Conservation (phyloP, 1,140 invertebrate genomes). For the Cardiocondyla obscurior region DNA sequence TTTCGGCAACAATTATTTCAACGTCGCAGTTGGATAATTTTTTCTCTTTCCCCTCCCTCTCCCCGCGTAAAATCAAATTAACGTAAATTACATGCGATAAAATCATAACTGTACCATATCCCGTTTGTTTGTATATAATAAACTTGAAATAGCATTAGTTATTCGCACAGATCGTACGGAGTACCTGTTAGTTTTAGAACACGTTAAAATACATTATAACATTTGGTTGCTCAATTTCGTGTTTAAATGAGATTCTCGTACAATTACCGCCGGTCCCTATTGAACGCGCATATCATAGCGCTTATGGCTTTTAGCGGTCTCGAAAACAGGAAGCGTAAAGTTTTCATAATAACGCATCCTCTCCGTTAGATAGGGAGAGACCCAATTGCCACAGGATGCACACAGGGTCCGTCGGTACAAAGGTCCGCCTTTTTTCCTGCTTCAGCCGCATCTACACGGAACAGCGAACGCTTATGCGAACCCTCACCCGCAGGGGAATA, state of each 20-base stretch:
- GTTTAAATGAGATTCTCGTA: slow-evolving; percentile 40
- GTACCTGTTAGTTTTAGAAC: slow-evolving; percentile 2
- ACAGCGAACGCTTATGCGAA: slow-evolving; percentile 64
- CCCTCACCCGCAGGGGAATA: slow-evolving; percentile 66
- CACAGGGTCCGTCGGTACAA: slow-evolving; percentile 67
- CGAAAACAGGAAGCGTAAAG: slow-evolving; percentile 69
- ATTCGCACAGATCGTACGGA: neutral
- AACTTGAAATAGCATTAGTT: neutral
- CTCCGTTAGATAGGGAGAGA: slow-evolving; percentile 68
- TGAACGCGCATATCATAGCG: slow-evolving; percentile 15
- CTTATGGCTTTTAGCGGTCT: slow-evolving; percentile 50
- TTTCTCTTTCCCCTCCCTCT: neutral
- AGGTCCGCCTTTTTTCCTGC: slow-evolving; percentile 69
- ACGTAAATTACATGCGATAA: neutral
- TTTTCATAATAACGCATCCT: slow-evolving; percentile 75
- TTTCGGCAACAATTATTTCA: neutral
- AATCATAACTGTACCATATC: neutral
- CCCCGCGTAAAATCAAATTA: neutral
- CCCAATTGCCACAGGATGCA: slow-evolving; percentile 71
- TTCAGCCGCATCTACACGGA: slow-evolving; percentile 68
- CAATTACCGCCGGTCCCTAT: slow-evolving; percentile 50
- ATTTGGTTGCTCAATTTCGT: slow-evolving; percentile 26
- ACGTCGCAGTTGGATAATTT: neutral
- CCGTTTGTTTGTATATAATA: neutral
- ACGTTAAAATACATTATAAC: slow-evolving; percentile 23